Base-by-base conservation (phyloP, 2,113 vertebrate species). In the Brachyhypopomus occidentalis region DNA sequence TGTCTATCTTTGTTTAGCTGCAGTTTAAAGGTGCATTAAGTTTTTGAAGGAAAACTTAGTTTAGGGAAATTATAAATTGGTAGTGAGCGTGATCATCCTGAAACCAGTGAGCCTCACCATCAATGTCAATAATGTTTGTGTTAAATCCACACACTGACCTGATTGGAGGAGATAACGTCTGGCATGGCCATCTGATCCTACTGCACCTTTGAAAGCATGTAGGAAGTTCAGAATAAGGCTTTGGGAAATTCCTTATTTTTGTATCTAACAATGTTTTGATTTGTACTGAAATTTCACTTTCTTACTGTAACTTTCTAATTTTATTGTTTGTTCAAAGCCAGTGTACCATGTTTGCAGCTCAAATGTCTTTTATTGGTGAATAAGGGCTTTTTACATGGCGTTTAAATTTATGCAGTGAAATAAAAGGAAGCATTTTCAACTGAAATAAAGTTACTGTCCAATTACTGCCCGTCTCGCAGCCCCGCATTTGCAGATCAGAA, bases 341-440 rank as follows among this genome's bases (percentile, higher is more conserved):
- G 45, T 52, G 45, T 52, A 52, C 45, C 45, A 52, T 52, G 45
- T 52, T 14, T 52, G 9, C 12, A 64, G 62, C 62, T 64, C 62
- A 4, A 25, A 17, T 12, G 60, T n/a, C 23, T n/a, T 63, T 27
- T 63, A 22, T 63, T 25, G 25, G 62, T 64, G 25, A 30, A 64
- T 17, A 11, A 64, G 62, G 27, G 62, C 60, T 64, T 64, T 64
- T 64, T 64, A 64, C 62, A 30, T 23, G 62, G 23, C 27, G 25
- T 64, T 63, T 63, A 63, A 22, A 27, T n/a, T 62, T 9, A 60
- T 58, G 23, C n/a, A 14, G 23, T 30, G 62, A 64, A 64, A 64
- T 64, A 64, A 64, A 64, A 27, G 62, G 25, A 30, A 64, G 62
- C 8, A 16, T 64, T 64, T 64, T 64, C 25, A 64, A 52, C 45